Evolutionary conservation across 2,797 vertebrate genomes (phyloP), one percentile per base, ranked within the genome.

Genomic region (Acomys russatus): DNA sequence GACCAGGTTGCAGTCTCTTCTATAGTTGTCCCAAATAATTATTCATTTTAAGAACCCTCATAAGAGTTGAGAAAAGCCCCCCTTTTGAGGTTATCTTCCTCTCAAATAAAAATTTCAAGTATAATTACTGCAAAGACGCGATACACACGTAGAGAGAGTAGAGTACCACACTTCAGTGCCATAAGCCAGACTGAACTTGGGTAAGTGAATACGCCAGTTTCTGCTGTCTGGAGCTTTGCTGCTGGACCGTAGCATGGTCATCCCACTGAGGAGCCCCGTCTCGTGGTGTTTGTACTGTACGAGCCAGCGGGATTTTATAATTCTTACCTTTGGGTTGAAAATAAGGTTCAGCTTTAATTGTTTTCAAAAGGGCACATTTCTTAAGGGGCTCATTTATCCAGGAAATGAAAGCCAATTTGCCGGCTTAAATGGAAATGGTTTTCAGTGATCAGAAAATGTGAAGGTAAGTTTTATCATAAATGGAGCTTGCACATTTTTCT

Each of bases 341-440:
- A 91, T 94, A 96, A 94, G 68, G 87, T 93, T 78, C 93, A 93
- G 85, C 85, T 94, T 97, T 71, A 94, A 78, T 77, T 84, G 64
- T 93, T 96, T 96, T 96, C 90, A 49, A 66, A 94, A 95, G 96
- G 82, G 87, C 68, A 94, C 76, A 93, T 94, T 96, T 95, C 90
- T 94, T 96, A 95, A 97, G 77, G 63, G 77, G 79, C 87, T 56
- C 85, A 74, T 96, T 95, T 97, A 83, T 96, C 93, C 78, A 92
- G 88, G 73, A 94, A 94, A 44, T 87, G 92, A 95, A 95, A 95
- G 73, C 80, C 97, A 93, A 95, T 96, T 93, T 96, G 64, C 66
- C 44, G 73, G 70, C 95, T 97, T 96, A 97, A 88, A 95, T 96
- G 83, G 87, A 95, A 95, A 96, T 96, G 94, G 74, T 95, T 95